Conservation (phyloP, 2,113 vertebrate species). For the Equus quagga region DNA sequence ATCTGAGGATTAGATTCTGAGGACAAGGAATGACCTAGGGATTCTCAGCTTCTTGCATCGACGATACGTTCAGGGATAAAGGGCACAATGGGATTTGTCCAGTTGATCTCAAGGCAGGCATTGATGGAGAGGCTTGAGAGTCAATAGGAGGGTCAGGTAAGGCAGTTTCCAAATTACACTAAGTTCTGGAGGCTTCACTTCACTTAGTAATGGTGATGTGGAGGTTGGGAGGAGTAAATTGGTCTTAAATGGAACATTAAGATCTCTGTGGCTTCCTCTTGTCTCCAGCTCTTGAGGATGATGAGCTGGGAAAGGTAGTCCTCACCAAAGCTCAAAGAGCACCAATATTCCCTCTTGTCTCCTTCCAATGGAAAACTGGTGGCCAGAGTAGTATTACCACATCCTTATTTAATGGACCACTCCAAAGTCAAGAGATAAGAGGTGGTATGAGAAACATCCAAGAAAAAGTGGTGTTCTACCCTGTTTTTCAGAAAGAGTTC, state of each 20-base stretch:
- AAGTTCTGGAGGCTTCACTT: background rate
- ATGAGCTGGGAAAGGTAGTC: background rate
- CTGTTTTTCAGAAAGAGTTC: background rate
- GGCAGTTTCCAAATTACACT: background rate
- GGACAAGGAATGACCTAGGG: too few species aligned
- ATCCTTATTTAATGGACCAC: background rate
- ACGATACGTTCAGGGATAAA: background rate
- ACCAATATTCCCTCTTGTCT: background rate
- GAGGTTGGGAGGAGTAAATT: background rate
- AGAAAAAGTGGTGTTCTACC: background rate
- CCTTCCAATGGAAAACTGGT: background rate
- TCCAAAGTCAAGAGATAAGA: background rate
- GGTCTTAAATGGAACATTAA: background rate
- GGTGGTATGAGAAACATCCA: background rate
- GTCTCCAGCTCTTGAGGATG: background rate
- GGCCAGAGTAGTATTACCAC: background rate
- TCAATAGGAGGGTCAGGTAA: background rate
- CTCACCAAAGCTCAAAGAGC: background rate
- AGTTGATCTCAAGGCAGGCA: background rate
- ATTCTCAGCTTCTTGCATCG: background rate
- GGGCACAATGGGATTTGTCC: background rate
- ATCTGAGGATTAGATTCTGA: background rate
- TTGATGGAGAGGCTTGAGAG: background rate
- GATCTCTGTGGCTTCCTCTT: background rate
- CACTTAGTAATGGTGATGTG: background rate